Evolutionary conservation across 2,113 vertebrate genomes (phyloP), one percentile per base, ranked within the genome.

Genomic region (Cavia porcellus): DNA sequence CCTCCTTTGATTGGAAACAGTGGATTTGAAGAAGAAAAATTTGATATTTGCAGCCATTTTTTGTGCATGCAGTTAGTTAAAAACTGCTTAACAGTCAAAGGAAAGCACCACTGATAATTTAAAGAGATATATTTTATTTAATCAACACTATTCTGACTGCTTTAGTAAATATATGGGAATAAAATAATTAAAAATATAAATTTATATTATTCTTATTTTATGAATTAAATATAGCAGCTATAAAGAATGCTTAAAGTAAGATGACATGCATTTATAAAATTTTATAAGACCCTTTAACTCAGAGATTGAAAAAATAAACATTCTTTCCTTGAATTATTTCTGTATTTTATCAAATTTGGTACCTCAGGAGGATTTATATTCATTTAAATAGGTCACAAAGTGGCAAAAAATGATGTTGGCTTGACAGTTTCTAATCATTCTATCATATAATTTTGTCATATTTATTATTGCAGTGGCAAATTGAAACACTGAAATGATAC

Each of bases 51-150:
- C 91, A 42, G 3, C 88, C 68, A 55, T n/a, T 62, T 62, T 47
- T 28, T 89, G 3, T 57, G 9, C 24, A 66, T 14, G 28, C 61
- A 68, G 28, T 89, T 86, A 81, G 42, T 92, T 81, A 90, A 89
- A 93, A 94, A 88, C 30, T 89, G 81, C 30, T 95, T 86, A 70
- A 22, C 11, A 59, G 64, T 91, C 79, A 90, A 93, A 81, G 64
- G 70, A 81, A 89, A 92, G 25, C 17, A 61, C 75, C 0, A 2
- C 28, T 88, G 25, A n/a, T 75, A 90, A 72, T 72, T 95, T 87
- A 70, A 55, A 32, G 52, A 66, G 25, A 42, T 35, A 42, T 70
- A n/a, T 57, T 87, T 87, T 77, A 86, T 86, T 0, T 89, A 87
- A 70, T 68, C 64, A 64, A 64, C 25, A 55, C 17, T n/a, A 30